phyloP scores from a whole-genome alignment of 2,113 vertebrate genomes.

The Pholis gunnellus region DNA sequence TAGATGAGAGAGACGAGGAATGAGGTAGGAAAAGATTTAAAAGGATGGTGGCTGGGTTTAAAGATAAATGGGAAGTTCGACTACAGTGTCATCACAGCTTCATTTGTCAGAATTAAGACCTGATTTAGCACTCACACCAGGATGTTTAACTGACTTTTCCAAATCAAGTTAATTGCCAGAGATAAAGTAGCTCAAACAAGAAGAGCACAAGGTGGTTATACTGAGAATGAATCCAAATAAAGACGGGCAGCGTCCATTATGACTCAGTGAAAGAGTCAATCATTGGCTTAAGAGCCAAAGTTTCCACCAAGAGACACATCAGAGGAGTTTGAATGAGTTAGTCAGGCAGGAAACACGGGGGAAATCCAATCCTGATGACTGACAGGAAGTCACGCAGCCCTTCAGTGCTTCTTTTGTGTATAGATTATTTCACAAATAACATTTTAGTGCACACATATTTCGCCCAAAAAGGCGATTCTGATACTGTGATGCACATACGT shows the following conservation, averaged over 20 bases:
- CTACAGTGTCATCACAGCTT: neutral
- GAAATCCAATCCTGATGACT: neutral
- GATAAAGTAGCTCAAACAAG: neutral
- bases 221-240: neutral
- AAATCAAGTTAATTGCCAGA: neutral
- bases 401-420: neutral
- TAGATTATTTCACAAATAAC: neutral
- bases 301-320: neutral
- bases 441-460: neutral
- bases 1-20: slow-evolving; percentile 18
- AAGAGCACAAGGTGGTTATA: neutral
- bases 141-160: neutral
- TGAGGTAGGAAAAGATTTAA: neutral
- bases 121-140: neutral
- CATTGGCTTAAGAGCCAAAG: neutral
- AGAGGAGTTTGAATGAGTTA: neutral
- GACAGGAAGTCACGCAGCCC: neutral
- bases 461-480: neutral
- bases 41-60: slow-evolving; percentile 1
- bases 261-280: neutral
- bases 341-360: neutral
- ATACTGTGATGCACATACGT: neutral
- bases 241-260: neutral
- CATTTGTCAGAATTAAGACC: slow-evolving; percentile 30
- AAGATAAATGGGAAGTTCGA: slow-evolving; percentile 17